These are phyloP conservation scores for Nephila pilipes DNA, from an alignment of 1,140 invertebrate genomes.

Conservation along the genomic window DNA sequence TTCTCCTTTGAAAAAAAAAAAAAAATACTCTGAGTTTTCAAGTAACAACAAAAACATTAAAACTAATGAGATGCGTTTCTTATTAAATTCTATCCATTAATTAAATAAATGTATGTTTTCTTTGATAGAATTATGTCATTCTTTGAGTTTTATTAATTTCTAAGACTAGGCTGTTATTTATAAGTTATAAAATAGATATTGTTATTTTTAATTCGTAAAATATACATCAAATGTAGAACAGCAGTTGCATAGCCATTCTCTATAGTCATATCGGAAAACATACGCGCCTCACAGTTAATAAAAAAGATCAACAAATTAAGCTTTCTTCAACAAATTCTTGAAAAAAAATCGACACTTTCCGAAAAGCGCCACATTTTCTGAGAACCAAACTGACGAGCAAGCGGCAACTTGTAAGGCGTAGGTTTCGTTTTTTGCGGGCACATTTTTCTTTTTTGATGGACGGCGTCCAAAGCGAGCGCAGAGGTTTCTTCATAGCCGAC, in stretches of 20 bases:
- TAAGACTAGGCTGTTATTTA: no score
- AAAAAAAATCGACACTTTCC: neutral
- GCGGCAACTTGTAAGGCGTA: neutral
- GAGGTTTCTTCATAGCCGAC: conserved; percentile 8
- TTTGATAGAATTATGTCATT: no score
- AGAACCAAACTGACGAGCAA: neutral
- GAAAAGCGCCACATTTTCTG: neutral
- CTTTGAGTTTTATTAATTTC: no score
- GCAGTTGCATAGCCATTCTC: neutral
- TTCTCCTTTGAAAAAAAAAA: no score
- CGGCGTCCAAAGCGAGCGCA: conserved; percentile 65
- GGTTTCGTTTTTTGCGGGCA: conserved; percentile 59
- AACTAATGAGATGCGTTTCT: no score
- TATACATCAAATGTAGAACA: neutral
- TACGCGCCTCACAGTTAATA: neutral
- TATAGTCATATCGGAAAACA: neutral
- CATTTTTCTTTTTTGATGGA: conserved; percentile 77
- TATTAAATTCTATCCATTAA: no score
- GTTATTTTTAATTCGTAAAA: neutral
- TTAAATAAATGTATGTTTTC: no score
- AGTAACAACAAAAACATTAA: no score
- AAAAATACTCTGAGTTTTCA: no score
- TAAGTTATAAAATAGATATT: no score
- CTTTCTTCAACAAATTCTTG: neutral
- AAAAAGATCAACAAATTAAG: neutral